phyloP scores from a whole-genome alignment of 2,113 vertebrate species.

The Ciconia stormi region DNA sequence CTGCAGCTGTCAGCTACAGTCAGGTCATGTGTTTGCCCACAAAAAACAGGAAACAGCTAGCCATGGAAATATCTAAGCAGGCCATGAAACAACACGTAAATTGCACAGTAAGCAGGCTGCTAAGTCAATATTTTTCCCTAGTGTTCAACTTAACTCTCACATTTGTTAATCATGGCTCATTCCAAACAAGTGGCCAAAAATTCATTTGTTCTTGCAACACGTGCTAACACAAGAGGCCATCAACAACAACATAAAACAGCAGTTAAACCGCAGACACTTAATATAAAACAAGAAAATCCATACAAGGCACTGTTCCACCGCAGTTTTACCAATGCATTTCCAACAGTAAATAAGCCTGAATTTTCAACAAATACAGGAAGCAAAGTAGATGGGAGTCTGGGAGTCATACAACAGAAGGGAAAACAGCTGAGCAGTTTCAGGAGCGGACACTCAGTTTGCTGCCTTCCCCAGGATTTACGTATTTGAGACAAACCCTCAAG shows the following conservation, averaged over 20 bases:
- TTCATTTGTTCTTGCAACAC: accelerated
- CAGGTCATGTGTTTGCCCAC: constrained; percentile 49
- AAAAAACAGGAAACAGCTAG: constrained; percentile 39
- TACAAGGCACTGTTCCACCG: not conserved
- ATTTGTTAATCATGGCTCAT: not conserved
- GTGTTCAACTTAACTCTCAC: not conserved
- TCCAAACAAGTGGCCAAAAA: not conserved
- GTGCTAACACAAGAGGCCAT: not conserved
- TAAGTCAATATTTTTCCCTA: not conserved
- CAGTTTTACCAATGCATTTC: not conserved
- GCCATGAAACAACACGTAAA: not conserved
- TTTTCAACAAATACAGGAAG: not conserved
- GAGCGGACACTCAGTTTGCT: not conserved
- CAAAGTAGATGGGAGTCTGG: not conserved
- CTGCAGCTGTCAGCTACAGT: constrained; percentile 47
- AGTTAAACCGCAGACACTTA: not conserved
- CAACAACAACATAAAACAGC: not conserved
- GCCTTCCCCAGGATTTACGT: not conserved
- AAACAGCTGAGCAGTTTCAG: not conserved
- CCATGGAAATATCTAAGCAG: constrained; percentile 32
- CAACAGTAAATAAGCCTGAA: not conserved
- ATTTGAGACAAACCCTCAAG: not conserved
- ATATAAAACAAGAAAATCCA: not conserved
- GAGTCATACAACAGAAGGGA: not conserved
- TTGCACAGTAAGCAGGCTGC: not conserved